These are phyloP conservation scores for Unio pictorum DNA, from an alignment of 2,888 invertebrate genomes.

Conservation along the genomic window DNA sequence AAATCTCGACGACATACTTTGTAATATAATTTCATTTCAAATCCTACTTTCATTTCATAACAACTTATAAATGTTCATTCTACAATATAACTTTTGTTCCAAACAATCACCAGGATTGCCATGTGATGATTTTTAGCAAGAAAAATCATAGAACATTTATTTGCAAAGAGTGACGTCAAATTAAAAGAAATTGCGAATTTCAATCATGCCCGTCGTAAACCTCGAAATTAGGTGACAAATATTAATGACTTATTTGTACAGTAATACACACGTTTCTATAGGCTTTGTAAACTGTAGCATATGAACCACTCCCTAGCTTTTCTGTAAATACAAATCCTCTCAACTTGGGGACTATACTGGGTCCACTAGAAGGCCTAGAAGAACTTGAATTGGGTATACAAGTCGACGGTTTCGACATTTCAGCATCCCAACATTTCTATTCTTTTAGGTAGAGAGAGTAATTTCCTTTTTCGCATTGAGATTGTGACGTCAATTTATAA, in stretches of 20 bases:
- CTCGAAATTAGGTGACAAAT: conserved; percentile 1
- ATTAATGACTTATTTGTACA: not conserved
- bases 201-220: not conserved
- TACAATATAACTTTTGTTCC: no score
- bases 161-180: not conserved
- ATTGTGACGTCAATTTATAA: not conserved
- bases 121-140: conserved; percentile 1
- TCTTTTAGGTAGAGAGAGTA: not conserved
- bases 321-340: conserved; percentile 67
- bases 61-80: no score
- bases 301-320: conserved; percentile 84
- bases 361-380: conserved; percentile 3
- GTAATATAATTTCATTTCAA: no score
- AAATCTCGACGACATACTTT: no score
- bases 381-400: conserved; percentile 11
- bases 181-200: not conserved
- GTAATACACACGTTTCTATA: conserved; percentile 76
- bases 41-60: no score
- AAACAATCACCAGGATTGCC: not conserved
- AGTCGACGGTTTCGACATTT: conserved; percentile 25
- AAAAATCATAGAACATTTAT: not conserved
- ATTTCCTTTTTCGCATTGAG: not conserved
- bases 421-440: conserved; percentile 6
- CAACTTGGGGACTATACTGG: conserved; percentile 39
- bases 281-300: conserved; percentile 88